These are phyloP conservation scores for Zaprionus gabonicus DNA, from an alignment of 1,140 invertebrate species.

Conservation along the genomic window DNA sequence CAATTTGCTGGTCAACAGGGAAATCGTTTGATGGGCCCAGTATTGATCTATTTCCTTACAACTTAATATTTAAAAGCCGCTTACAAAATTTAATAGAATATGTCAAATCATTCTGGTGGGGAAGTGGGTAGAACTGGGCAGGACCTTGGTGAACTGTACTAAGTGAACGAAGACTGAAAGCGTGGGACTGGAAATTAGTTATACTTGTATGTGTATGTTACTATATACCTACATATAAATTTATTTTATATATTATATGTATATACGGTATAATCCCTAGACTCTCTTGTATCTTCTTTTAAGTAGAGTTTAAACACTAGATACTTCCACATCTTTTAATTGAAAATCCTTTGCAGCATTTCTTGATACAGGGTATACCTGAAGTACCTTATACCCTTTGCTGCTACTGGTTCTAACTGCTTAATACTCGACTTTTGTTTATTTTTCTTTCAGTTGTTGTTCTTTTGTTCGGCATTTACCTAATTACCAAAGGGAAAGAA, in stretches of 20 bases:
- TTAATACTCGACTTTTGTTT: constrained; percentile 25
- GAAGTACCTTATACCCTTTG: background rate
- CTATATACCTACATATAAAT: no score
- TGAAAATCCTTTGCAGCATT: no score
- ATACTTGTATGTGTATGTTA: no score
- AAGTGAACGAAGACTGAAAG: no score
- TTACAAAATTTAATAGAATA: background rate
- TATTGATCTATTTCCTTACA: background rate
- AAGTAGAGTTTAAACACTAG: no score
- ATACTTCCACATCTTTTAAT: no score
- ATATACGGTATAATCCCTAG: no score
- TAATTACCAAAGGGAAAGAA: constrained; percentile 49
- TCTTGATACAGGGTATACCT: background rate
- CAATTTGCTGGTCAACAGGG: background rate
- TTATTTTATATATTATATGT: no score
- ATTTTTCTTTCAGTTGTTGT: constrained; percentile 35
- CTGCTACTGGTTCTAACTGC: constrained; percentile 20
- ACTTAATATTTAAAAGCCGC: background rate
- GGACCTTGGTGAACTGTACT: no score
- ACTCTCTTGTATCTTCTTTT: no score
- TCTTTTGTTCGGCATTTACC: constrained; percentile 34
- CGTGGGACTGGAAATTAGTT: no score
- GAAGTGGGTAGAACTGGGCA: background rate
- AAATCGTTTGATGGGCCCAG: background rate
- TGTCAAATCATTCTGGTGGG: background rate